Evolutionary conservation across 2,888 invertebrate genomes (phyloP), one percentile per base, ranked within the genome.

Genomic region (Pyrgus malvae): DNA sequence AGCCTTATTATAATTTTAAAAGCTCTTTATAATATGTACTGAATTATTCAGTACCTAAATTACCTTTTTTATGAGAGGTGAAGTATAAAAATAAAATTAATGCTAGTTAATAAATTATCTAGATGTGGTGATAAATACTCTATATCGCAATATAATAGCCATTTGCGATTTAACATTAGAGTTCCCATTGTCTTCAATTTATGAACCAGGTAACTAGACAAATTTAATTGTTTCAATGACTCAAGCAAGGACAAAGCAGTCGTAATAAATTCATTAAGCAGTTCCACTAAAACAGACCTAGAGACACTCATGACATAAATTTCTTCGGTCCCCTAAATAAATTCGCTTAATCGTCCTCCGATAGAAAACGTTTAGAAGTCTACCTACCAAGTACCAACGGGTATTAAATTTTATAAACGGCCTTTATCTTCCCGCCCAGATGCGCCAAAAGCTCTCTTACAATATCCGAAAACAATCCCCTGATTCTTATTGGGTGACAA

Each of bases 401-500:
- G 78, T 81, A 81, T 78, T 78, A 79, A 77, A 78, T 75, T 78
- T 77, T 76, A 80, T 72, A 71, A 64, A 63, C 64, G 64, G 51
- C 44, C 37, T 64, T 64, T 69, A 68, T 69, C 78, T 75, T 78
- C 82, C 83, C 85, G 83, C 86, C 85, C 85, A 74, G 68, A 78
- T 77, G 82, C 73, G 74, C 74, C 69, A 71, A 70, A 74, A 70
- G 67, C 64, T 61, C 64, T 63, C 65, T 62, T 55, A 65, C 68
- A 63, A 66, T 49, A 42, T 55, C 45, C 54, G 44, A 16, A 61
- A 27, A 60, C 16, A 12, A 12, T 27, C 41, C 21, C 50, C 5
- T 38, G 5, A 16, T 16, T 57, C 58, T 61, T 76, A 72, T 57
- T n/a, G 0, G 14, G 1, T 37, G 0, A 0, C 0, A 0, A 37